Evolutionary conservation across 2,888 invertebrate genomes (phyloP), one percentile per base, ranked within the genome.

Genomic region (Tetrapedia diversipes): DNA sequence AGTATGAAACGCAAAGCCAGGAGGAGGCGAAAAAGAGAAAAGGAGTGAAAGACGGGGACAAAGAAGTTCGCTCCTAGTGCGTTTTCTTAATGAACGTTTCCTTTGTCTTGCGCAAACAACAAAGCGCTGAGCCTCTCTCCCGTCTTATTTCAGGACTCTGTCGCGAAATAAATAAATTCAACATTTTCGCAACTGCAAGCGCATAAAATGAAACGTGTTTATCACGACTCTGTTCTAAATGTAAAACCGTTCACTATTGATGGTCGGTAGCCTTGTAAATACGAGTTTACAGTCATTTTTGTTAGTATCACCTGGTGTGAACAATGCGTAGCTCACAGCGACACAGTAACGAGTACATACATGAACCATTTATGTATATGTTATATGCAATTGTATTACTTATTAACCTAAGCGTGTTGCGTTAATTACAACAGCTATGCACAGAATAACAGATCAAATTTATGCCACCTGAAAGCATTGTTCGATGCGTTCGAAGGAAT

Each of bases 41-140:
- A 71, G 63, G 60, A 71, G 54, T n/a, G n/a, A n/a, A n/a, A n/a
- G 76, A 71, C 70, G 67, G 80, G 73, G 68, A 79, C 69, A 75
- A 82, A 86, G 82, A 81, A 84, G 83, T 83, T 86, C 68, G 80
- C 86, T 86, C 85, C 87, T 90, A 90, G 89, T 90, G 89, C 87
- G 86, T 90, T 90, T 89, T 86, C 88, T 87, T 89, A 90, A 90
- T 89, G 90, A 90, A 89, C 85, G 88, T 86, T 90, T 89, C 90
- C 89, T 89, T 90, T 90, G 90, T 88, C 88, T 87, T 82, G 86
- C 79, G 82, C 88, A 88, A 89, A 90, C 88, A 89, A 85, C 86
- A 79, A 74, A 76, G 83, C 79, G 83, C 86, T 69, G 80, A 81
- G 82, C 78, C 83, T 80, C n/a, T n/a, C n/a, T n/a, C n/a, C n/a